These are phyloP conservation scores for Tenthredo scrophulariae DNA, from an alignment of 2,888 invertebrate species.

Conservation along the genomic window DNA sequence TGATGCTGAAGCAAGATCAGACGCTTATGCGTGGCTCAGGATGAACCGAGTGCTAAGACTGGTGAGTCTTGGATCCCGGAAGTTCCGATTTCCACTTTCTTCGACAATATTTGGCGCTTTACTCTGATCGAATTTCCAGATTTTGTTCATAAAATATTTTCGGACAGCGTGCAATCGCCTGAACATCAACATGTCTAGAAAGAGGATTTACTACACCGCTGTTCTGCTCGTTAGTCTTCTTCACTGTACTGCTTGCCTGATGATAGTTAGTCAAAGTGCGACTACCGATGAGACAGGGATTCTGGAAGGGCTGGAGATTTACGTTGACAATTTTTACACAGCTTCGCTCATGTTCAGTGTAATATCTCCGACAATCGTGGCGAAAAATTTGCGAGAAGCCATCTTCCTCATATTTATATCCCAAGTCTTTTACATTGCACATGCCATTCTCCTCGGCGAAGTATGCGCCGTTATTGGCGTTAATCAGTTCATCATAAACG, in stretches of 20 bases:
- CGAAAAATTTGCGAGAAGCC: not conserved
- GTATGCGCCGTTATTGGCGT: slow-evolving; percentile 34
- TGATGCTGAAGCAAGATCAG: not conserved
- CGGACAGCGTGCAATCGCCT: slow-evolving; percentile 19
- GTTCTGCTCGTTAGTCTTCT: slow-evolving; percentile 13
- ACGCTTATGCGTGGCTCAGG: slow-evolving; percentile 12
- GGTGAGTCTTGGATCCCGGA: not conserved
- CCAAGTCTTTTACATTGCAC: not conserved
- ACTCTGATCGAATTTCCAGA: not conserved
- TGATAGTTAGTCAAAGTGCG: not conserved
- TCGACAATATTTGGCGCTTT: not conserved
- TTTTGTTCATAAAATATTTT: slow-evolving; percentile 5
- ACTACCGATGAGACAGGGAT: not conserved
- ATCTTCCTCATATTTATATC: not conserved
- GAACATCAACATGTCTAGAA: slow-evolving; percentile 14
- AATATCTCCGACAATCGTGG: not conserved
- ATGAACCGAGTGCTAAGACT: slow-evolving; percentile 32
- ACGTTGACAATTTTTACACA: slow-evolving; percentile 8
- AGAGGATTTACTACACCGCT: not conserved
- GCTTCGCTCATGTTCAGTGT: not conserved
- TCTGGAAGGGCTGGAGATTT: not conserved
- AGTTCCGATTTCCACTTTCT: not conserved
- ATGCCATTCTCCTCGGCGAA: slow-evolving; percentile 29
- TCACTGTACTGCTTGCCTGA: not conserved
- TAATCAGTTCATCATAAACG: slow-evolving; percentile 33